These are phyloP conservation scores for Rhagoletis zephyria DNA, from an alignment of 1,140 invertebrate genomes.

Conservation along the genomic window DNA sequence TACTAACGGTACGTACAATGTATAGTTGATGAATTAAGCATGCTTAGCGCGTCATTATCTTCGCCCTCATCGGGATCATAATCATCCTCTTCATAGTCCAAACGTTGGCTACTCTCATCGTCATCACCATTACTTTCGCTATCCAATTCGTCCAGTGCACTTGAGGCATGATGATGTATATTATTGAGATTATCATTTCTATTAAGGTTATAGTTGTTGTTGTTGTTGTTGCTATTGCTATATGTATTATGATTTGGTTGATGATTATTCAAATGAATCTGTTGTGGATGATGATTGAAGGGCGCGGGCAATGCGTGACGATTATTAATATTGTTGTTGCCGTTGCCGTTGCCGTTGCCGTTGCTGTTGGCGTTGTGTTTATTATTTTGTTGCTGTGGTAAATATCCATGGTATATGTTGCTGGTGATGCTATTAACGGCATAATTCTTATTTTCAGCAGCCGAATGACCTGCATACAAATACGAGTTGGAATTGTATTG, in stretches of 20 bases:
- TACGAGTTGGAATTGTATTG: constrained; percentile 21
- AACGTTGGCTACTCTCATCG: constrained; percentile 56
- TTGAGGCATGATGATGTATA: constrained; percentile 52
- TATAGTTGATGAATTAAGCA: constrained; percentile 59
- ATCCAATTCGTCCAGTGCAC: constrained; percentile 62
- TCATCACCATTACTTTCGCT: constrained; percentile 61
- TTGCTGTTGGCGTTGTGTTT: constrained; percentile 59
- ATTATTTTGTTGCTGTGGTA: constrained; percentile 53
- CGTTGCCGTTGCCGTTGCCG: constrained; percentile 60
- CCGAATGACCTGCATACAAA: constrained; percentile 52
- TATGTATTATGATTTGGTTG: constrained; percentile 59
- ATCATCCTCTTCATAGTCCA: constrained; percentile 62
- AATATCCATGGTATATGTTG: constrained; percentile 39
- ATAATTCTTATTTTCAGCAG: constrained; percentile 47
- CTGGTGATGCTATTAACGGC: constrained; percentile 33
- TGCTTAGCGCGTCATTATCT: constrained; percentile 57
- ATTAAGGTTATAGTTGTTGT: constrained; percentile 63
- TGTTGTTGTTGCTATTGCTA: constrained; percentile 61
- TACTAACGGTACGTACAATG: constrained; percentile 27
- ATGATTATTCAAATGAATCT: constrained; percentile 60
- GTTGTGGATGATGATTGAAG: constrained; percentile 53
- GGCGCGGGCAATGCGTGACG: constrained; percentile 46
- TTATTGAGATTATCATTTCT: constrained; percentile 61
- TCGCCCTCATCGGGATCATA: constrained; percentile 59
- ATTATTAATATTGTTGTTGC: constrained; percentile 56